Percentiles rank a stretch among this genome's conserved stretches.
Conservation (phyloP, 2,888 invertebrate genomes). For the Leptinotarsa rubiginosa region DNA sequence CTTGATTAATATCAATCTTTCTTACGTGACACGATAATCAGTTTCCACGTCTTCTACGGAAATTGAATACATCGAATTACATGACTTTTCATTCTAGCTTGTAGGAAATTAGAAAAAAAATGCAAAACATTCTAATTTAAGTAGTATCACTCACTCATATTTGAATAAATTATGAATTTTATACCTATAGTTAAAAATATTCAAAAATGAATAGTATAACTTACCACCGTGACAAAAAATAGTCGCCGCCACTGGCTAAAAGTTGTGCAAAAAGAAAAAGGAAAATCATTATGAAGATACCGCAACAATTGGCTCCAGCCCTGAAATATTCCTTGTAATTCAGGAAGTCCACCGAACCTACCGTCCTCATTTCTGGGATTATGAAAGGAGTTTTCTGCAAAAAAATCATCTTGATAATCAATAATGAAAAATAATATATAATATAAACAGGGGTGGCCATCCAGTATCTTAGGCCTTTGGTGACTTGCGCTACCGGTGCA, state of each 20-base stretch:
- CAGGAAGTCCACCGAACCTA: constrained; percentile 67
- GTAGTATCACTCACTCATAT: neutral
- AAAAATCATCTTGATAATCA: neutral
- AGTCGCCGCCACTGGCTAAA: constrained; percentile 62
- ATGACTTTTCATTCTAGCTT: too few relatives aligned
- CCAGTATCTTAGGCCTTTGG: too few relatives aligned
- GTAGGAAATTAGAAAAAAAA: too few relatives aligned
- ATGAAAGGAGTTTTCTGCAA: constrained; percentile 62
- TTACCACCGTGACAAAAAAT: constrained; percentile 60
- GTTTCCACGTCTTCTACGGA: too few relatives aligned
- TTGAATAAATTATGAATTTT: neutral
- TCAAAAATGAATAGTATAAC: constrained; percentile 18
- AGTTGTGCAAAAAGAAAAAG: constrained; percentile 70
- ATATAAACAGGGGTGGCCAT: too few relatives aligned
- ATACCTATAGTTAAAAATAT: neutral
- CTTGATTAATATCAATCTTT: too few relatives aligned
- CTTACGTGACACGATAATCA: too few relatives aligned
- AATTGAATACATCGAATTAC: too few relatives aligned
- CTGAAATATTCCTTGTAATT: constrained; percentile 71
- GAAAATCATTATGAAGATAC: constrained; percentile 67
- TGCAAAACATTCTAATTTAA: too few relatives aligned
- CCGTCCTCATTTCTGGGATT: constrained; percentile 68
- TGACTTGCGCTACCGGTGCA: too few relatives aligned
- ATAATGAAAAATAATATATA: too few relatives aligned
- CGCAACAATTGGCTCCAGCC: constrained; percentile 70